Evolutionary conservation across 1,140 invertebrate species (phyloP), one percentile per base, ranked within the genome.

Genomic region (Drosophila miranda): DNA sequence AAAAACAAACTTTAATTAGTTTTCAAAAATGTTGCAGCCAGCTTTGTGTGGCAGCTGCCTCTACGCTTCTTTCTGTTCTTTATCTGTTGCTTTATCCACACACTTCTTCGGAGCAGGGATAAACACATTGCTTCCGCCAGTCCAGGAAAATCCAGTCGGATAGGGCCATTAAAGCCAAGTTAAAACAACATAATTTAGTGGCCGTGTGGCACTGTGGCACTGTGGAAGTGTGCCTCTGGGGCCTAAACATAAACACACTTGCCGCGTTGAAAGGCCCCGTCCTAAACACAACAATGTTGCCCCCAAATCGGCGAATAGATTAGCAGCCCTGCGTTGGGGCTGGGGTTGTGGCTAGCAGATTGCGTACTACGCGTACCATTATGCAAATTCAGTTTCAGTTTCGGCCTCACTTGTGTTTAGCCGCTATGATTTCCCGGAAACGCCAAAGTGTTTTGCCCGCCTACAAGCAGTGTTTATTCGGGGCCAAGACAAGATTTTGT

Each of bases 131-230:
- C 79, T 78, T 82, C 71, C 79, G 14, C 16, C n/a, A n/a, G n/a
- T n/a, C 30, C 16, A 41, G 16, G 50, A 43, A 53, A 34, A 43
- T 14, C 28, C 41, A 54, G 52, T 62, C 50, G 49, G 50, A 66
- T 71, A 60, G 71, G 67, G 76, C 61, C 80, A 68, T 84, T 79
- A 72, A 71, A 59, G 75, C 71, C 61, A 71, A 67, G 79, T 69
- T 84, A 79, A 83, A 84, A 84, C 61, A 84, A 84, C 79, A 75
- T 84, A 78, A 83, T 83, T 83, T 83, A 83, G 61, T 79, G 58
- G 28, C 2, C 16, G 64, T 38, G 30, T 34, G 30, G 30, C 30
- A 30, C 7, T 30, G 7, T 34, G 30, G 30, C 30, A 30, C 7
- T 30, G 7, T 30, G 28, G 28, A 7, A 38, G 34, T 38, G 34